Evolutionary conservation across 2,888 invertebrate genomes (phyloP), one percentile per base, ranked within the genome.

Genomic region (Embidobia sp.): DNA sequence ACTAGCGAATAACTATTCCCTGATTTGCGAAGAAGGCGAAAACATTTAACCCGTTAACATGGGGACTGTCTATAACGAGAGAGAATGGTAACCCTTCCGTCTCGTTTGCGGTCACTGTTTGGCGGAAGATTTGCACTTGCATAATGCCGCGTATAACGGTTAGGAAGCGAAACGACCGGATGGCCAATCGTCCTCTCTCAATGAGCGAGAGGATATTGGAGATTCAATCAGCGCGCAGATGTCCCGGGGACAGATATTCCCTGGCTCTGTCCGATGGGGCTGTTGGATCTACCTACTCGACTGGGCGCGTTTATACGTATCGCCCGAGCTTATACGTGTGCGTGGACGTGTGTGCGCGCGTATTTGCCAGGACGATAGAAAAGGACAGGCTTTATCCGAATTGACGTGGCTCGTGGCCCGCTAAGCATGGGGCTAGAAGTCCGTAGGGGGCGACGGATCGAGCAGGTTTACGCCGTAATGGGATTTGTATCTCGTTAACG

Each of bases 401-500:
- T 88, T 85, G 87, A 85, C 85, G 86, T 84, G 83, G 85, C 85
- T 85, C 86, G 85, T 86, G 86, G 84, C 83, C 85, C 85, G 84
- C 83, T 82, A 74, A 79, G 82, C 79, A 80, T 80, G 80, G 83
- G 83, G 83, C 82, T 85, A 84, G 81, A 83, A 87, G 86, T 83
- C 85, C 85, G 84, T 84, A 86, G 88, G 85, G 85, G 87, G 87
- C 85, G 86, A 87, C 86, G 87, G 87, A 87, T 87, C 86, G 87
- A 86, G 85, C 85, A 86, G 86, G 87, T 88, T 87, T 86, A 88
- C 85, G 84, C 83, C 86, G 88, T 89, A 89, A 89, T 89, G 88
- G 89, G 89, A 89, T 89, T 89, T 89, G 88, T 89, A 89, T 89
- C 89, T 89, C 88, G 89, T 89, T 89, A 89, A 88, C 88, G 88